A percentile compares a stretch with the other conserved stretches of the same genome.
Conservation (phyloP, 2,113 vertebrate genomes). For the Xenopus tropicalis region DNA sequence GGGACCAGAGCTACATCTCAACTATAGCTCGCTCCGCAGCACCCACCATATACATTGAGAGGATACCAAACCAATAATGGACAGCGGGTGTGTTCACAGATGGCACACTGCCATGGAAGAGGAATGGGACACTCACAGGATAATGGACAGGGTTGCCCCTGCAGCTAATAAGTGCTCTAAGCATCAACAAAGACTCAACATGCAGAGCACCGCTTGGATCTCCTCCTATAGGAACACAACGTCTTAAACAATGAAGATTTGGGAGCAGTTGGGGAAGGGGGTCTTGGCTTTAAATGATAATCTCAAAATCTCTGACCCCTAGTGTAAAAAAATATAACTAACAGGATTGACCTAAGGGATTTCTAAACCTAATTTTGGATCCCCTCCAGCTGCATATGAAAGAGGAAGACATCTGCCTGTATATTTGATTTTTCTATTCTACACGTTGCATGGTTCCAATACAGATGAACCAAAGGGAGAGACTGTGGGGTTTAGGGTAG, state of each 20-base stretch:
- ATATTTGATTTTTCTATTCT: slow-evolving; percentile 74
- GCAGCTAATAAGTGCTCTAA: slow-evolving; percentile 1
- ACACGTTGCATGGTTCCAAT: slow-evolving; percentile 72
- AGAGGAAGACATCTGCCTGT: slow-evolving; percentile 71
- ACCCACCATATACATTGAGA: slow-evolving; percentile 73
- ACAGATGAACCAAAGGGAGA: slow-evolving; percentile 65
- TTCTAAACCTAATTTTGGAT: slow-evolving; percentile 55
- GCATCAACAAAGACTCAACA: slow-evolving; percentile 30
- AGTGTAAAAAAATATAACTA: slow-evolving; percentile 64
- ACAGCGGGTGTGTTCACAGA: not conserved
- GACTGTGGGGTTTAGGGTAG: slow-evolving; percentile 44
- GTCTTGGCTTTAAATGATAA: slow-evolving; percentile 62
- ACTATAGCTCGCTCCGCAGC: slow-evolving; percentile 73
- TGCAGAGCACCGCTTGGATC: slow-evolving; percentile 15
- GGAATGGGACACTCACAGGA: slow-evolving; percentile 37
- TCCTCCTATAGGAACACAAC: slow-evolving; percentile 20
- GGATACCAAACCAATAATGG: slow-evolving; percentile 65
- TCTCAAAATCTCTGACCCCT: slow-evolving; percentile 52
- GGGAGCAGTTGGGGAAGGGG: slow-evolving; percentile 54
- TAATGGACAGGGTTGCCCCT: slow-evolving; percentile 6
- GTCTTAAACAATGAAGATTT: slow-evolving; percentile 5
- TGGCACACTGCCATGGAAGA: slow-evolving; percentile 2
- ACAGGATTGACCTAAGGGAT: slow-evolving; percentile 34
- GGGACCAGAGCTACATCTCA: slow-evolving; percentile 71
- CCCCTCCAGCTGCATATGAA: slow-evolving; percentile 65